These are phyloP conservation scores for Sanderia malayensis DNA, from an alignment of 30 jellyfish, hydroid and myxozoan species.

Conservation along the genomic window DNA sequence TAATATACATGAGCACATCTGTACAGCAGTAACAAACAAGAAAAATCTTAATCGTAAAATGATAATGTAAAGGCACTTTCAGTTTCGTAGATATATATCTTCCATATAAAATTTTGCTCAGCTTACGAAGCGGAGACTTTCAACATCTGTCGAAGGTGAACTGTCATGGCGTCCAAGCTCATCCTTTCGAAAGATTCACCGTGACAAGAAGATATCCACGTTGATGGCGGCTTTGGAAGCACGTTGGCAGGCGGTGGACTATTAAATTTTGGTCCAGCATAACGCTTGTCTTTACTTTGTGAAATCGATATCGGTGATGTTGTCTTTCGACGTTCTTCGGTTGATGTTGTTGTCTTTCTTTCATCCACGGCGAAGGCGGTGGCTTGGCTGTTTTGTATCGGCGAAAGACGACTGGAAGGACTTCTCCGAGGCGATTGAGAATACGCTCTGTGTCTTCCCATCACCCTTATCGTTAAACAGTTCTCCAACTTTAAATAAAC, in stretches of 20 bases:
- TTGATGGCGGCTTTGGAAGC: constrained; percentile 93
- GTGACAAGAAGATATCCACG: constrained; percentile 75
- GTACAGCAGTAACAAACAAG: constrained; percentile 13
- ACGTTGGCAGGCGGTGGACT: constrained; percentile 98
- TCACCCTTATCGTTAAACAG: background rate
- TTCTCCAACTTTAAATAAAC: background rate
- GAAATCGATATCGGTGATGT: constrained; percentile 57
- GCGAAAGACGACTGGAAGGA: constrained; percentile 44
- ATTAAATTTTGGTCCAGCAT: constrained; percentile 97
- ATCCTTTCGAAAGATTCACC: constrained; percentile 33
- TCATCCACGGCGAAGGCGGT: constrained; percentile 3
- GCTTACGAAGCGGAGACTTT: constrained; percentile 71
- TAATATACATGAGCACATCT: background rate
- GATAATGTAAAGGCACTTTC: constrained; percentile 5
- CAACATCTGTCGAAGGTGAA: constrained; percentile 89
- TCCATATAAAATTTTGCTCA: background rate
- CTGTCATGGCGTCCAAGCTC: constrained; percentile 87
- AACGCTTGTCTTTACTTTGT: constrained; percentile 28
- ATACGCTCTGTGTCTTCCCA: constrained; percentile 37
- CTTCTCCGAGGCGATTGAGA: constrained; percentile 38
- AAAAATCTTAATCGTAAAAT: background rate
- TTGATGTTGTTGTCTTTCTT: constrained; percentile 9
- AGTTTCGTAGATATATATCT: too few relatives aligned
- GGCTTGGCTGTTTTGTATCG: constrained; percentile 5
- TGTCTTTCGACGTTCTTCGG: constrained; percentile 7